Evolutionary conservation across 2,797 vertebrate species (phyloP).

Genomic region (Carduelis carduelis): DNA sequence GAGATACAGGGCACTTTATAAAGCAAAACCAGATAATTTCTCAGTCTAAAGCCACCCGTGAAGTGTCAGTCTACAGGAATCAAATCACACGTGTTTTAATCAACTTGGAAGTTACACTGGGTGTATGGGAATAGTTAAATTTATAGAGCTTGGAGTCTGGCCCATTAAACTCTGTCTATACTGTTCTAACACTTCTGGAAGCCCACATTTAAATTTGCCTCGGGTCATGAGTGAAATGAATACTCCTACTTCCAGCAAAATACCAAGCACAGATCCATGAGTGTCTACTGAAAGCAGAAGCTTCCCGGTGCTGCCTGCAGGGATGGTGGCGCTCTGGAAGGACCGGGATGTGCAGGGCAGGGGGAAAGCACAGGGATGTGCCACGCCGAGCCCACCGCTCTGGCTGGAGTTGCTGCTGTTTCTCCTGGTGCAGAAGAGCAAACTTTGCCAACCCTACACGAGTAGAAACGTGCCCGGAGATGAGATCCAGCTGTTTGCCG

Average conservation of each 20-base stretch:
- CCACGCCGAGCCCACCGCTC: rapidly evolving
- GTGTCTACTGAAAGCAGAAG: rapidly evolving
- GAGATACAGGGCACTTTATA: not conserved
- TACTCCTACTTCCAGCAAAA: not conserved
- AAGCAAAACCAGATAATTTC: constrained; percentile 7
- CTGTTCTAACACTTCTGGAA: constrained; percentile 51
- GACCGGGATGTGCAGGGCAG: rapidly evolving
- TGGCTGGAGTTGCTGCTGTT: not conserved
- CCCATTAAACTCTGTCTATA: constrained; percentile 47
- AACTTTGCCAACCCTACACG: rapidly evolving
- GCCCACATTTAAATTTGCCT: constrained; percentile 30
- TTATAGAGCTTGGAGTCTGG: constrained; percentile 61
- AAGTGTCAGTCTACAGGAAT: constrained; percentile 45
- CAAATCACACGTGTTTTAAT: constrained; percentile 58
- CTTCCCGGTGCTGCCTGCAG: rapidly evolving
- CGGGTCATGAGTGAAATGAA: not conserved
- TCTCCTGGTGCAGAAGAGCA: not conserved
- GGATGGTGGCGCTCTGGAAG: rapidly evolving
- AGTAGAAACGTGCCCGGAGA: not conserved
- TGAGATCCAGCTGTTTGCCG: not conserved
- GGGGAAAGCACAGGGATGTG: rapidly evolving
- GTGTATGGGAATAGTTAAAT: constrained; percentile 62
- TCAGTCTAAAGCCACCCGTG: constrained; percentile 35
- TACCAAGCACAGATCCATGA: not conserved
- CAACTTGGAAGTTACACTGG: constrained; percentile 46